Percentiles rank a stretch among this genome's conserved stretches.
Conservation (phyloP, 1,140 invertebrate genomes). For the Gonioctena quinquepunctata region DNA sequence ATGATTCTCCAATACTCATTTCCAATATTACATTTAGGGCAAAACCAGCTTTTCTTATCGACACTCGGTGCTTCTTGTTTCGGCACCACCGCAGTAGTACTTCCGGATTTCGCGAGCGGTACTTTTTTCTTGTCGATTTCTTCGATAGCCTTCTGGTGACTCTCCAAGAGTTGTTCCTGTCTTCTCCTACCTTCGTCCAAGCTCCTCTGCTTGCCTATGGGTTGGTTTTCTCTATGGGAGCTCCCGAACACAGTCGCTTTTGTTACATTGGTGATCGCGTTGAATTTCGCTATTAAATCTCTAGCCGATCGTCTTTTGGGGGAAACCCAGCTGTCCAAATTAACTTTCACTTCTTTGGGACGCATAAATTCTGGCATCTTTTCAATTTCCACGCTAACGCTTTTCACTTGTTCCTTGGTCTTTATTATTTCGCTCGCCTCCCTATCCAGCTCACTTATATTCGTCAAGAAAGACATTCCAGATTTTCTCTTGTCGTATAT, state of each 20-base stretch:
- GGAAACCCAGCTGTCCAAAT: slow-evolving; percentile 51
- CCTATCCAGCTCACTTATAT: slow-evolving; percentile 78
- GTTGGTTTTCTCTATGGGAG: slow-evolving; percentile 36
- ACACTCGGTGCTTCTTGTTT: slow-evolving; percentile 41
- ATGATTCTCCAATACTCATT: slow-evolving; percentile 63
- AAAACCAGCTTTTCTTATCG: slow-evolving; percentile 57
- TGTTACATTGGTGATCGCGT: slow-evolving; percentile 64
- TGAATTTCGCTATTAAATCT: slow-evolving; percentile 68
- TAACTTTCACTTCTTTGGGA: slow-evolving; percentile 42
- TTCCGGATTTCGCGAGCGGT: slow-evolving; percentile 48
- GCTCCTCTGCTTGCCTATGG: slow-evolving; percentile 42
- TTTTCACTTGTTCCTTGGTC: slow-evolving; percentile 50
- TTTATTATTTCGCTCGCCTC: slow-evolving; percentile 77
- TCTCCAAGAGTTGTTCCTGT: slow-evolving; percentile 38
- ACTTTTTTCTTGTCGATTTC: slow-evolving; percentile 39
- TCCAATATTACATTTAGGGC: slow-evolving; percentile 60
- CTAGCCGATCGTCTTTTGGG: slow-evolving; percentile 58
- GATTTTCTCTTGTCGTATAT: slow-evolving; percentile 62
- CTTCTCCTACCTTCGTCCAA: slow-evolving; percentile 31
- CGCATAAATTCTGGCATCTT: slow-evolving; percentile 53
- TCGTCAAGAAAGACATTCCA: slow-evolving; percentile 70
- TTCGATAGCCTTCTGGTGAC: slow-evolving; percentile 42
- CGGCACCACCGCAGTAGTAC: slow-evolving; percentile 39
- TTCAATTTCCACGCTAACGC: slow-evolving; percentile 40
- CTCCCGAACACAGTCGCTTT: slow-evolving; percentile 59